Conservation (phyloP, 2,888 invertebrate genomes). For the Megaustenia siamemsis region DNA sequence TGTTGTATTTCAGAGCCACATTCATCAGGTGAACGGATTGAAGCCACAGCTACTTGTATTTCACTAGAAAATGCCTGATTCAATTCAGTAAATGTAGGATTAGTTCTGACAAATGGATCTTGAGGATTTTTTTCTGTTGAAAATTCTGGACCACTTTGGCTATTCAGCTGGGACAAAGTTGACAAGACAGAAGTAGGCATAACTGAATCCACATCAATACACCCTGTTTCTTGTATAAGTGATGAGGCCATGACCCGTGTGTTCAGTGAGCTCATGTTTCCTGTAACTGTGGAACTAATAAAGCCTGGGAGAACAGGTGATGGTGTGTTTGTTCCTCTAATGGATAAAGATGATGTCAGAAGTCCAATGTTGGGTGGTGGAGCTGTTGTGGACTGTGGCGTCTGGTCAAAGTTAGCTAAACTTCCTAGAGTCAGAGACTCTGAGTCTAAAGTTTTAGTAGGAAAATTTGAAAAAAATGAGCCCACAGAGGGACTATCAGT, state of each 20-base stretch:
- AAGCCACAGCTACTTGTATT: slow-evolving; percentile 46
- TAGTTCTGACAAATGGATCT: slow-evolving; percentile 1
- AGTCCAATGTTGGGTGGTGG: slow-evolving; percentile 16
- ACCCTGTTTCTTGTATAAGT: slow-evolving; percentile 20
- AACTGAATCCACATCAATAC: slow-evolving; percentile 45
- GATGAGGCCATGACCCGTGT: slow-evolving; percentile 1
- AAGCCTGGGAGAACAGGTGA: slow-evolving; percentile 43
- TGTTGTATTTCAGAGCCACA: not conserved
- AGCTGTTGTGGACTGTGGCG: slow-evolving; percentile 19
- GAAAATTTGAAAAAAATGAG: slow-evolving; percentile 45
- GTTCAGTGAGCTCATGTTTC: not conserved
- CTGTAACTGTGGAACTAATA: slow-evolving; percentile 20
- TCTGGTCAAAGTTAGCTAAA: slow-evolving; percentile 26
- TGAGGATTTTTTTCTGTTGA: slow-evolving; percentile 2
- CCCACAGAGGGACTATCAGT: slow-evolving; percentile 50
- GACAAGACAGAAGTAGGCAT: slow-evolving; percentile 32
- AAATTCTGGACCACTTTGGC: not conserved
- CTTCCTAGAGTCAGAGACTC: slow-evolving; percentile 41
- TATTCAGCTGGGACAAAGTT: not conserved
- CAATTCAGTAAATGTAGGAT: slow-evolving; percentile 26
- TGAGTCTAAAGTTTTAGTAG: slow-evolving; percentile 42
- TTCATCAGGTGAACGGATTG: slow-evolving; percentile 36
- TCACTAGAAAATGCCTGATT: slow-evolving; percentile 30
- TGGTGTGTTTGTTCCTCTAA: slow-evolving; percentile 42
- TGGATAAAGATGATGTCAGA: slow-evolving; percentile 17